phyloP scores from a whole-genome alignment of 2,888 invertebrate species.

The Tribolium freemani region DNA sequence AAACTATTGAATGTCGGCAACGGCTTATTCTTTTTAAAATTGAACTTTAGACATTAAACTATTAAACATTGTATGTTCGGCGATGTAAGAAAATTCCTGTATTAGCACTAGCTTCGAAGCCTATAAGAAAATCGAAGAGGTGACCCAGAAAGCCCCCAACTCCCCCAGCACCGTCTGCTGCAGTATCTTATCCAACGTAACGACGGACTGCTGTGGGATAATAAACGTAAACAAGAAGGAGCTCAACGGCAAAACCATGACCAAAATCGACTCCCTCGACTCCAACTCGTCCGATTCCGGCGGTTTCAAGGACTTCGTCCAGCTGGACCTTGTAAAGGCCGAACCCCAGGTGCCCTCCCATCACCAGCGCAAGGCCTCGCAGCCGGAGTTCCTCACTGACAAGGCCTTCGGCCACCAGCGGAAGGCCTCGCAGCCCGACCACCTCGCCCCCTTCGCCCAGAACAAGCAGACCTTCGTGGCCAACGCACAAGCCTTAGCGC shows the following conservation, averaged over 20 bases:
- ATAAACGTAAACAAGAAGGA: constrained; percentile 65
- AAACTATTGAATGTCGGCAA: no score
- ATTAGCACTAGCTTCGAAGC: constrained; percentile 52
- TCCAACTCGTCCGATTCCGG: constrained; percentile 68
- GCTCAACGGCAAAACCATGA: constrained; percentile 61
- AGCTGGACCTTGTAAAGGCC: constrained; percentile 57
- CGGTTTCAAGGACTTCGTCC: constrained; percentile 68
- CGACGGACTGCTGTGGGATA: constrained; percentile 68
- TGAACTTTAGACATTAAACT: no score
- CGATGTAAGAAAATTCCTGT: no score
- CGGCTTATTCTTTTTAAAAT: no score
- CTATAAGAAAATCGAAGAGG: constrained; percentile 56
- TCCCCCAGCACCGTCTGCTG: constrained; percentile 68
- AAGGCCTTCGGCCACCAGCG: constrained; percentile 60
- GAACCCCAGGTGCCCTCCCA: constrained; percentile 49
- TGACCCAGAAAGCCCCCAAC: constrained; percentile 62
- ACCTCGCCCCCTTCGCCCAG: constrained; percentile 51
- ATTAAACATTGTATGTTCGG: no score
- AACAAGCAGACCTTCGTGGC: constrained; percentile 59
- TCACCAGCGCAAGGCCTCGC: constrained; percentile 64
- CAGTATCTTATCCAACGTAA: constrained; percentile 66
- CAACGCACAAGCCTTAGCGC: constrained; percentile 66
- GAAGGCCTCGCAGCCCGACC: constrained; percentile 62
- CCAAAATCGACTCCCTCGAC: constrained; percentile 66
- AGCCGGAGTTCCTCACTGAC: constrained; percentile 61